A percentile compares a stretch with the other conserved stretches of the same genome.
phyloP scores from a whole-genome alignment of 2,888 invertebrate species.

The Pollenia amentaria region DNA sequence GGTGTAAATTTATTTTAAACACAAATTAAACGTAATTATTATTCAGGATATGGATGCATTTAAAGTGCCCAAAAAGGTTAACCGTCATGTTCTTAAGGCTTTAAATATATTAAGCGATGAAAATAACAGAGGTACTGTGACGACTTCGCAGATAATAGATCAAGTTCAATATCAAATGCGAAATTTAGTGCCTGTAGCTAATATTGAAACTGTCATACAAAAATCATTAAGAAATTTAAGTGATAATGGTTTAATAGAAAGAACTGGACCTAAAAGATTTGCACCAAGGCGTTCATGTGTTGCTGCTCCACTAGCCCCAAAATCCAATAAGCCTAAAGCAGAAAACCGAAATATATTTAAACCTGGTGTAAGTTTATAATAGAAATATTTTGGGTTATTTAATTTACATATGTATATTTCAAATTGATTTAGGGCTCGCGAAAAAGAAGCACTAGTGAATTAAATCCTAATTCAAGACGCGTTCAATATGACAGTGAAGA shows the following conservation, averaged over 20 bases:
- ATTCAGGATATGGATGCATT: conserved; percentile 76
- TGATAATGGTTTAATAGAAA: conserved; percentile 72
- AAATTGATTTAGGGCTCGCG: conserved; percentile 53
- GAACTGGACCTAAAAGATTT: conserved; percentile 51
- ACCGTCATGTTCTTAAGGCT: conserved; percentile 79
- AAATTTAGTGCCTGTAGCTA: conserved; percentile 75
- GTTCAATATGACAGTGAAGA: conserved; percentile 54
- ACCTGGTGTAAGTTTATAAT: conserved; percentile 67
- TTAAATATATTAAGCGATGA: conserved; percentile 68
- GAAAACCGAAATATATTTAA: conserved; percentile 51
- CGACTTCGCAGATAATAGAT: conserved; percentile 61
- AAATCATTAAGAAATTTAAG: conserved; percentile 76
- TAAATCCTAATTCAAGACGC: conserved; percentile 73
- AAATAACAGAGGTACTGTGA: conserved; percentile 55
- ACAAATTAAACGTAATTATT: conserved; percentile 13
- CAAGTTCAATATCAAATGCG: conserved; percentile 76
- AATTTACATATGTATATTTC: conserved; percentile 2
- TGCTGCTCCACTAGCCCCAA: conserved; percentile 11
- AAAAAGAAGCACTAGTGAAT: conserved; percentile 53
- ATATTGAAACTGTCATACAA: conserved; percentile 72
- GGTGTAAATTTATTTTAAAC: conserved; percentile 8
- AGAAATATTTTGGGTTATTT: background rate
- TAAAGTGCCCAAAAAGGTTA: conserved; percentile 78
- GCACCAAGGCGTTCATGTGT: conserved; percentile 40
- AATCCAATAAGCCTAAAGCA: background rate